Conservation (phyloP, 2,113 vertebrate species). For the Accipiter cooperii region DNA sequence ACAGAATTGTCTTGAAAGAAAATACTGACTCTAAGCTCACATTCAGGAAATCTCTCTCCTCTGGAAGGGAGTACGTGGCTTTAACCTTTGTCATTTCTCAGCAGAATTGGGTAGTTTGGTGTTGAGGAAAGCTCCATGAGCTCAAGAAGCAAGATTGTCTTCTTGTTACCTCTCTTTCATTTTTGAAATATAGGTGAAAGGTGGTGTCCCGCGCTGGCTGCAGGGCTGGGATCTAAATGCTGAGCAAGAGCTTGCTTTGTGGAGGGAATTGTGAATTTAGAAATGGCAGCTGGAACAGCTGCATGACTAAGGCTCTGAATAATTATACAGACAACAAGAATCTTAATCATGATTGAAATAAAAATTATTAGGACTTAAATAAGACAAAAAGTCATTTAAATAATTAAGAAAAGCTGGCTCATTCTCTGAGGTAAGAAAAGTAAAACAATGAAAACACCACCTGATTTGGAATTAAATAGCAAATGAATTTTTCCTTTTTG, state of each 20-base stretch:
- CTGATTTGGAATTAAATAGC: background rate
- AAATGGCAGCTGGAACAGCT: background rate
- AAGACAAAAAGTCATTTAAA: conserved; percentile 34
- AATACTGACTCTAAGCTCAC: background rate
- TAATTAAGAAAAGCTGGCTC: conserved; percentile 12
- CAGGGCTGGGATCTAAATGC: background rate
- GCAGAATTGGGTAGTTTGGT: background rate
- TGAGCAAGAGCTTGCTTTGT: background rate
- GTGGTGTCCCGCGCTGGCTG: background rate
- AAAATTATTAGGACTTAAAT: conserved; percentile 23
- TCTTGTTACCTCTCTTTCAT: background rate
- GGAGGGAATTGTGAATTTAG: background rate
- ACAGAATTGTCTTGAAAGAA: background rate
- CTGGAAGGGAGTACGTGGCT: background rate
- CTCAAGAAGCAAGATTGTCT: background rate
- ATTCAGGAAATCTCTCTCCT: background rate
- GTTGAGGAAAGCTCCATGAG: background rate
- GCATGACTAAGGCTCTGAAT: background rate
- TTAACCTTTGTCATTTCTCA: background rate
- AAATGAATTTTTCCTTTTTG: conserved; percentile 11
- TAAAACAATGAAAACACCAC: conserved; percentile 20
- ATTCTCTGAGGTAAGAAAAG: background rate
- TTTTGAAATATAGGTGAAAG: background rate
- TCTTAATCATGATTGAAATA: conserved; percentile 9
- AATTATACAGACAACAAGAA: background rate